Base-by-base conservation (phyloP, 2,888 invertebrate genomes). In the Phrixothrix hirtus region DNA sequence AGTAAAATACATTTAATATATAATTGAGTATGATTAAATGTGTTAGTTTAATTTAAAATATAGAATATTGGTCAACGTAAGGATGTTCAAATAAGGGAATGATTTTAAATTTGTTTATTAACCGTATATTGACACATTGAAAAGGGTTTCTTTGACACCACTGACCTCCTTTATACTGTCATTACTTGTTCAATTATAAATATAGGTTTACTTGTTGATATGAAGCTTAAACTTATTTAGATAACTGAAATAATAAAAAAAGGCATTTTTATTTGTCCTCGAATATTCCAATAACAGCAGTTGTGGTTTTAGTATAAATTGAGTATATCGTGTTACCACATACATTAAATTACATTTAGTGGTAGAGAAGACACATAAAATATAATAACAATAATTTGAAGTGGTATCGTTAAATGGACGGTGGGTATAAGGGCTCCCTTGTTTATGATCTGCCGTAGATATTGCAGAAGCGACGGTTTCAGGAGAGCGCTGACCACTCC, bases 311-410 rank as follows among this genome's bases (percentile, higher is more conserved):
- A 13, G 12, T 14, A 15, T 15, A 27, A 10, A 38, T 38, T 29
- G 12, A 25, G 12, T 34, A 34, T 17, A 31, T 44, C 32, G 13
- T 34, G 38, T 45, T 44, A 34, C 44, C 34, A 16, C 36, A 10
- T 10, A 34, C 48, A 38, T 48, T 53, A 53, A 43, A 53, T 46
- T 47, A 47, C 35, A 44, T 54, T 54, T 49, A 48, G 54, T 45
- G 49, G 54, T 39, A 29, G 44, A 47, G 50, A 43, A 60, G 54
- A 51, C 57, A 49, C 62, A 60, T 66, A 65, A 66, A 66, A 62
- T 63, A 65, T 66, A 65, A 64, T 66, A 66, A 66, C 64, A 65
- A 66, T 66, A 66, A 65, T 66, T 65, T 62, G 62, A 61, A 63
- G 65, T 59, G 64, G 64, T 62, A 63, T 64, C 65, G 65, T 64